Evolutionary conservation across 2,888 invertebrate genomes (phyloP), one percentile per base, ranked within the genome.

Genomic region (Pachymerium ferrugineum): DNA sequence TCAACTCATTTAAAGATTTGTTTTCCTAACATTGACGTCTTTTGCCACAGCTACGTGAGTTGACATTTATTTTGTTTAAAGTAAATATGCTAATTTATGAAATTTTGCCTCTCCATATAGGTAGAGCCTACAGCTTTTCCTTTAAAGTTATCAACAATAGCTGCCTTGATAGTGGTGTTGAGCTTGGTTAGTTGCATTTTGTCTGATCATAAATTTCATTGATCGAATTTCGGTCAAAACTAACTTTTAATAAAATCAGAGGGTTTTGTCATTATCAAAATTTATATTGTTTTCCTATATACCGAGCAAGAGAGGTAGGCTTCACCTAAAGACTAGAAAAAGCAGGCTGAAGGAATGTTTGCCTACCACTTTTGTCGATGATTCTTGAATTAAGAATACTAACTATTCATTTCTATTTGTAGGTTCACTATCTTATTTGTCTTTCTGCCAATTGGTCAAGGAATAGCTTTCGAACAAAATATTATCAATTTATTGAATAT

Each of bases 11-110:
- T 62, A 25, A 62, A 62, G 28, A 62, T 62, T 0, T 62, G 62
- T 62, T 62, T 62, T 62, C 62, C 62, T 62, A 14, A 62, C 14
- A 62, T 28, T 25, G 62, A 28, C 12, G 62, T 62, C 62, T 62
- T 62, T 25, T 62, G 62, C 28, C 62, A 62, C 28, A 62, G 62
- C 12, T 62, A 62, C 14, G 62, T 62, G 28, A 62, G 28, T 62
- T 62, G n/a, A n/a, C n/a, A 0, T 0, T 62, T 25, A 25, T 3
- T 25, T 1, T 25, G 3, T 5, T 28, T 1, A 62, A 22, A 25
- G 12, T 25, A 12, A 25, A 28, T 62, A n/a, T n/a, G n/a, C n/a
- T n/a, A 10, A 22, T 42, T 14, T n/a, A 8, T 47, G 38, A 62
- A 62, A 12, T 3, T 22, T 28, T 62, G n/a, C n/a, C n/a, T 3